A percentile compares a stretch with the other conserved stretches of the same genome.
phyloP scores from a whole-genome alignment of 2,113 vertebrate genomes.

The Panurus biarmicus region DNA sequence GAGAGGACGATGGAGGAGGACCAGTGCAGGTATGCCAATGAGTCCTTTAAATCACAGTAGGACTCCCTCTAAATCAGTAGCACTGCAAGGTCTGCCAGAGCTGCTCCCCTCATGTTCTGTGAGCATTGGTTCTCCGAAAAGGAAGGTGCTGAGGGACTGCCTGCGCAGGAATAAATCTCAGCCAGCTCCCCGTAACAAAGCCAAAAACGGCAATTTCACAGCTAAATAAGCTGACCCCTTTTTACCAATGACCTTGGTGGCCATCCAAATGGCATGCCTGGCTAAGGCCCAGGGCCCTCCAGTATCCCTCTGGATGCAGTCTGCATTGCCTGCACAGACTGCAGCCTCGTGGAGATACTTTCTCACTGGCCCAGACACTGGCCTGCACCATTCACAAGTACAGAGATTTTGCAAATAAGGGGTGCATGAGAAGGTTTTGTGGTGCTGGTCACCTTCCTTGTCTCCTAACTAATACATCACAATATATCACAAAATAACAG shows the following conservation, averaged over 20 bases:
- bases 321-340: neutral
- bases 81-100: neutral
- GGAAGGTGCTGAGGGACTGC: neutral
- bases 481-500: neutral
- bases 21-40: fast-evolving
- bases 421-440: neutral
- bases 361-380: fast-evolving
- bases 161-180: neutral
- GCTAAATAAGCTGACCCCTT: neutral
- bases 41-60: neutral
- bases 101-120: neutral
- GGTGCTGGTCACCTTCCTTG: neutral
- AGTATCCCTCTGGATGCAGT: neutral
- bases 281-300: neutral
- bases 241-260: neutral
- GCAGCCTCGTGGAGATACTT: neutral
- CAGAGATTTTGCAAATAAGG: neutral
- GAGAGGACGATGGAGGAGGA: neutral
- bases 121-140: neutral
- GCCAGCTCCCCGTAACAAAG: neutral
- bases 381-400: neutral
- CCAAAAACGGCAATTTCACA: neutral
- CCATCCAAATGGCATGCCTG: fast-evolving
- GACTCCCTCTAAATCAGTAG: neutral
- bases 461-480: neutral